A percentile compares a stretch with the other conserved stretches of the same genome.
Conservation (phyloP, 2,888 invertebrate species). For the Campoletis raptor region DNA sequence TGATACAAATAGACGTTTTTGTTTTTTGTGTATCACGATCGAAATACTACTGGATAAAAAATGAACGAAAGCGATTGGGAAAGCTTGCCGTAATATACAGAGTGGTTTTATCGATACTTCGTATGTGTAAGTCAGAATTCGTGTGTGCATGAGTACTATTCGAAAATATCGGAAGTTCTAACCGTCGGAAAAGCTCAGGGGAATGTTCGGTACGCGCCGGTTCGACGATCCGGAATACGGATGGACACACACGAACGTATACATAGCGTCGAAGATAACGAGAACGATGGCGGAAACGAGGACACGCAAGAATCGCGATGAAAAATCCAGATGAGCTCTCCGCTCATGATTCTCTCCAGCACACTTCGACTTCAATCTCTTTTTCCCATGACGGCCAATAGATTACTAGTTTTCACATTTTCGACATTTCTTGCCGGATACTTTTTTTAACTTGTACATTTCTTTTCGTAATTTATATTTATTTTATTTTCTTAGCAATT, state of each 20-base stretch:
- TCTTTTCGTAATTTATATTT: neutral
- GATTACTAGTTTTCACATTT: conserved; percentile 23
- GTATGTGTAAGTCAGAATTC: neutral
- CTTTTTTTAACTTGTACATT: neutral
- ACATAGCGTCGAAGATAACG: conserved; percentile 68
- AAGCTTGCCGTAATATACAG: conserved; percentile 22
- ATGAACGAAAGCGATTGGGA: conserved; percentile 41
- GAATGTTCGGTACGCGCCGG: conserved; percentile 46
- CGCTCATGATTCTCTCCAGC: conserved; percentile 23
- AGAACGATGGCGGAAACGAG: conserved; percentile 68
- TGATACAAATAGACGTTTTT: neutral
- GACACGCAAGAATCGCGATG: conserved; percentile 63
- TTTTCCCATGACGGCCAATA: conserved; percentile 27
- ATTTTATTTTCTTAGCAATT: neutral
- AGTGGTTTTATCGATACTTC: conserved; percentile 26
- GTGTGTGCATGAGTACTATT: conserved; percentile 26
- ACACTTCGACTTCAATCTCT: conserved; percentile 52
- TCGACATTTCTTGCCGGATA: neutral
- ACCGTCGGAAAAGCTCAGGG: conserved; percentile 53
- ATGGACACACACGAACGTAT: conserved; percentile 59
- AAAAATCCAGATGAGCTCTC: conserved; percentile 63
- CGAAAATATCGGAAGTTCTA: conserved; percentile 63
- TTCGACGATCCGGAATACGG: conserved; percentile 63
- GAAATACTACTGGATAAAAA: conserved; percentile 20
- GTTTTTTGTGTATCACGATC: conserved; percentile 1